phyloP scores from a whole-genome alignment of 2,888 invertebrate species.

The Euzetes globulus region DNA sequence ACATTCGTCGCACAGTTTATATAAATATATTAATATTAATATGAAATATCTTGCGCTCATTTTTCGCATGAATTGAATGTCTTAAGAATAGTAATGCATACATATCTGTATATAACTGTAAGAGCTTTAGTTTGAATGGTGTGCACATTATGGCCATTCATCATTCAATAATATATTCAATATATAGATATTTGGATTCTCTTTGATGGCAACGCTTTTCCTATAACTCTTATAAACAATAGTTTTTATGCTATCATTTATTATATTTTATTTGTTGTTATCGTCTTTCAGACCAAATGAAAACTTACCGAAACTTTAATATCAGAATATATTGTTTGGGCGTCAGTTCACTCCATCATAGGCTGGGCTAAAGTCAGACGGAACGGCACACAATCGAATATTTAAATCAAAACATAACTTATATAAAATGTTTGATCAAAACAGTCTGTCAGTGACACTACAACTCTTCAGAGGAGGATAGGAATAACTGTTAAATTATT shows the following conservation, averaged over 20 bases:
- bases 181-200: not conserved
- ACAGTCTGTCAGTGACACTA: slow-evolving; percentile 23
- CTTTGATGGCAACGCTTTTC: too few species aligned
- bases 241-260: too few species aligned
- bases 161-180: slow-evolving; percentile 22
- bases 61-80: slow-evolving; percentile 25
- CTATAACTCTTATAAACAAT: too few species aligned
- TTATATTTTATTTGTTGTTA: too few species aligned
- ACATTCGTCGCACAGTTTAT: slow-evolving; percentile 10
- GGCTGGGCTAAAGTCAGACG: not conserved
- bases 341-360: not conserved
- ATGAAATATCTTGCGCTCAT: slow-evolving; percentile 24
- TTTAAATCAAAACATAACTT: slow-evolving; percentile 24
- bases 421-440: slow-evolving; percentile 16
- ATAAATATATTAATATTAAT: slow-evolving; percentile 23
- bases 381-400: not conserved
- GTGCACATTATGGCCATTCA: not conserved
- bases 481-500: slow-evolving; percentile 23
- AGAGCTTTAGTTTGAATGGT: not conserved
- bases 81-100: slow-evolving; percentile 24
- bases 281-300: not conserved
- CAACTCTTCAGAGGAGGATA: slow-evolving; percentile 23
- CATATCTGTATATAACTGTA: not conserved
- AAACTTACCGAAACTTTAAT: slow-evolving; percentile 24
- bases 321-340: slow-evolving; percentile 28